Conservation (phyloP, 2,797 vertebrate genomes). For the Decapterus maruadsi region DNA sequence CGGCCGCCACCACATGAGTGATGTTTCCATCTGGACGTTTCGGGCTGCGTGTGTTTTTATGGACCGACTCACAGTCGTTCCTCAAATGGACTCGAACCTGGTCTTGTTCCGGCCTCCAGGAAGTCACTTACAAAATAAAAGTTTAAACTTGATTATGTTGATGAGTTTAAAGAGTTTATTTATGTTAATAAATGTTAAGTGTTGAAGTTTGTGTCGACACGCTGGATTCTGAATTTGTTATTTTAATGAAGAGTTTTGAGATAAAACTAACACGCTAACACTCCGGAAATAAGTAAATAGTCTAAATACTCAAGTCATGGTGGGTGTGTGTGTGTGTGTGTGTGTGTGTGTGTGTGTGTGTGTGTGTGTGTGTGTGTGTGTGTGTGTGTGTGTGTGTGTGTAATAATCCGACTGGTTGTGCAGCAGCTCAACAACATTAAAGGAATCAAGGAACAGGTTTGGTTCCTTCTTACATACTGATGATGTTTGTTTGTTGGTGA, state of each 20-base stretch:
- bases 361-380: too few species aligned
- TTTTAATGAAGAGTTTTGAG: constrained; percentile 1
- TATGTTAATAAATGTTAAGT: background rate
- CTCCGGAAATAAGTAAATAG: background rate
- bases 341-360: too few species aligned
- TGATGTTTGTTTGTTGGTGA: too few species aligned
- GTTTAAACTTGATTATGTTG: background rate
- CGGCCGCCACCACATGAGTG: constrained; percentile 68
- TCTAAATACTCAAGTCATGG: background rate
- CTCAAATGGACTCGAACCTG: constrained; percentile 37
- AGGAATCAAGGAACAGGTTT: too few species aligned
- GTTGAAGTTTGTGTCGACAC: background rate
- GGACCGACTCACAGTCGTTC: too few species aligned
- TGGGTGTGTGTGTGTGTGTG: too few species aligned
- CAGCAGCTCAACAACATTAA: too few species aligned
- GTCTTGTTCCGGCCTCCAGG: constrained; percentile 27
- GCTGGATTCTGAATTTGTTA: background rate
- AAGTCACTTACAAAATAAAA: background rate
- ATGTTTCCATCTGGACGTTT: constrained; percentile 66
- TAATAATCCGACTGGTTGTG: too few species aligned
- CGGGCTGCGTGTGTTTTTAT: constrained; percentile 22
- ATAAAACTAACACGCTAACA: background rate
- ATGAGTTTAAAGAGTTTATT: background rate
- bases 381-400: too few species aligned
- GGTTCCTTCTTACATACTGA: too few species aligned